These are phyloP conservation scores for Epicampocera succincta DNA, from an alignment of 2,888 invertebrate species.

Conservation along the genomic window DNA sequence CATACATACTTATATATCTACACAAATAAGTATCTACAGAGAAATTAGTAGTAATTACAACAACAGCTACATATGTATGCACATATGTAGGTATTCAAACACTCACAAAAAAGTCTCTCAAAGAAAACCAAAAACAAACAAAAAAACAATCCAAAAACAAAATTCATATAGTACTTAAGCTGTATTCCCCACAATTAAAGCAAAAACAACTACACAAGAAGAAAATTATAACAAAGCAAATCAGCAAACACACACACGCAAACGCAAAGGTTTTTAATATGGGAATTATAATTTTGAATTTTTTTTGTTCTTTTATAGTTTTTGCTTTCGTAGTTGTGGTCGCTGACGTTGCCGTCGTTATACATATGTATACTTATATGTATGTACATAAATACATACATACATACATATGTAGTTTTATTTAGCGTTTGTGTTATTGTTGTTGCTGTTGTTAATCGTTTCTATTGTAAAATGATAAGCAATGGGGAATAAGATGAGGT, in stretches of 20 bases:
- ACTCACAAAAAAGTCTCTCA: too few relatives aligned
- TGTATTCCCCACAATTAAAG: neutral
- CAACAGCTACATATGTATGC: neutral
- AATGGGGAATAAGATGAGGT: too few relatives aligned
- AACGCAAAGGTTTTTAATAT: slow-evolving; percentile 3
- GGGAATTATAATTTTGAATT: slow-evolving; percentile 50
- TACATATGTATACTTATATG: too few relatives aligned
- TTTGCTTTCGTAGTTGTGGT: too few relatives aligned
- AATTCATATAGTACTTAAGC: neutral
- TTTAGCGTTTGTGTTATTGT: too few relatives aligned
- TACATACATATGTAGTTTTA: too few relatives aligned
- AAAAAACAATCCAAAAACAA: neutral
- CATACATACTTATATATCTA: too few relatives aligned
- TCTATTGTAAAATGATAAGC: neutral
- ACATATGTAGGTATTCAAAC: too few relatives aligned
- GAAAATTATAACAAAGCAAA: neutral
- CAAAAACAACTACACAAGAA: slow-evolving; percentile 8
- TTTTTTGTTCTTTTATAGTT: slow-evolving; percentile 30
- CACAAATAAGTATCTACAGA: slow-evolving; percentile 2
- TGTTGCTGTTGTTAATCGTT: neutral
- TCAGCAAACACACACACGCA: neutral
- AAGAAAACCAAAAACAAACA: neutral
- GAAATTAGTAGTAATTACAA: slow-evolving; percentile 39
- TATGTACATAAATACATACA: too few relatives aligned
- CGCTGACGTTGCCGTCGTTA: too few relatives aligned